Percentiles rank a stretch among this genome's conserved stretches.
Evolutionary conservation across 2,113 vertebrate genomes (phyloP).

Genomic region (Pithys albifrons): DNA sequence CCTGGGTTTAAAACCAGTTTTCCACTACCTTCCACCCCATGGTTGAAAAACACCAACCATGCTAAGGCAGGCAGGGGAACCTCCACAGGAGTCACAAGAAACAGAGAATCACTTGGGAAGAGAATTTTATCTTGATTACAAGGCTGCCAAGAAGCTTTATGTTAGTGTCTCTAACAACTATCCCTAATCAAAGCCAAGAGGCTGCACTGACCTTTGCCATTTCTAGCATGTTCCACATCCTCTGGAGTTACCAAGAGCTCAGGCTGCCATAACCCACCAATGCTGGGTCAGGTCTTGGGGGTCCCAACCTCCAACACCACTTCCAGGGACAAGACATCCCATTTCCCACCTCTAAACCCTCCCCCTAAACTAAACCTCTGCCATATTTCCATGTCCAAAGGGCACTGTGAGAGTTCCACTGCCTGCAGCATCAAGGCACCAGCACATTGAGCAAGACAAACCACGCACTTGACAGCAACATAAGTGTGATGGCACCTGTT

Average conservation of each 20-base stretch:
- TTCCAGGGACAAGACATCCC: neutral
- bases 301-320: neutral
- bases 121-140: neutral
- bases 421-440: neutral
- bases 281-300: neutral
- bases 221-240: neutral
- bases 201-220: neutral
- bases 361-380: neutral
- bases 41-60: neutral
- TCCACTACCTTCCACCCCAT: neutral
- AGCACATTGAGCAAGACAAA: neutral
- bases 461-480: accelerated
- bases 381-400: neutral
- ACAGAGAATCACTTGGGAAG: neutral
- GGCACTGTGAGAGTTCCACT: accelerated
- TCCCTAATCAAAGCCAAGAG: neutral
- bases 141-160: neutral
- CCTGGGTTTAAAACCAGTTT: neutral
- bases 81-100: accelerated
- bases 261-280: neutral
- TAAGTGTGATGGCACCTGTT: accelerated
- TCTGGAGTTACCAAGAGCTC: neutral
- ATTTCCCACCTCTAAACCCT: neutral
- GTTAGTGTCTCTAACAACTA: neutral
- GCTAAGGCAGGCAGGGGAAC: neutral